Percentiles rank a stretch among this genome's conserved stretches.
Evolutionary conservation across 2,113 vertebrate genomes (phyloP).

Genomic region (Labeo rohita): DNA sequence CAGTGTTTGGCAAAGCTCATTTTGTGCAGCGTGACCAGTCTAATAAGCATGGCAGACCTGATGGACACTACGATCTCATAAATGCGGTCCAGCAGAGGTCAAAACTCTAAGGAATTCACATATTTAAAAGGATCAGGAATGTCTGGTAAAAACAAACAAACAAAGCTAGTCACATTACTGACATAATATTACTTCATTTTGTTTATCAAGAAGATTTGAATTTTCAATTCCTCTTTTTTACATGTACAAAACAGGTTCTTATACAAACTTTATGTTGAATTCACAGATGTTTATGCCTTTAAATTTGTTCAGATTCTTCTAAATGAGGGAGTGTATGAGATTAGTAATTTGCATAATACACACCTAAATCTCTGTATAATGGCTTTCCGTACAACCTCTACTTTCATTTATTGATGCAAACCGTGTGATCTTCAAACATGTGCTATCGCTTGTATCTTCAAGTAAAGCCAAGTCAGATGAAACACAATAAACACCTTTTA

Average conservation of each 20-base stretch:
- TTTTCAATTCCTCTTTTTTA: no score
- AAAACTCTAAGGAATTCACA: conserved; percentile 24
- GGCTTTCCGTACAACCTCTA: neutral
- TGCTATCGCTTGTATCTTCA: neutral
- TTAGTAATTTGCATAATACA: neutral
- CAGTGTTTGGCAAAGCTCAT: conserved; percentile 13
- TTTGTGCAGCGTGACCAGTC: conserved; percentile 31
- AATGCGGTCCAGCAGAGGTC: conserved; percentile 23
- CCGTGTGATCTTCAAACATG: neutral
- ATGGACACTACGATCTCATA: conserved; percentile 24
- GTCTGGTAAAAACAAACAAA: neutral
- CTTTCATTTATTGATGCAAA: neutral
- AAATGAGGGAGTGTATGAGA: neutral
- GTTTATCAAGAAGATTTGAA: neutral
- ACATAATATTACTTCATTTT: neutral
- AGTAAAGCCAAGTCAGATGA: neutral
- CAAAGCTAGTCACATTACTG: neutral
- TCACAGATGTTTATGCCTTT: neutral
- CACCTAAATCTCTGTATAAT: neutral
- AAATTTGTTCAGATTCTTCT: neutral
- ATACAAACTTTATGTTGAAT: neutral
- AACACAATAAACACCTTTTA: neutral
- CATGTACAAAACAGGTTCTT: no score
- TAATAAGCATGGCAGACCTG: conserved; percentile 17
- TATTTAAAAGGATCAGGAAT: neutral